A percentile compares a stretch with the other conserved stretches of the same genome.
Evolutionary conservation across 2,888 invertebrate genomes (phyloP).

Genomic region (Eucera pruinosa): DNA sequence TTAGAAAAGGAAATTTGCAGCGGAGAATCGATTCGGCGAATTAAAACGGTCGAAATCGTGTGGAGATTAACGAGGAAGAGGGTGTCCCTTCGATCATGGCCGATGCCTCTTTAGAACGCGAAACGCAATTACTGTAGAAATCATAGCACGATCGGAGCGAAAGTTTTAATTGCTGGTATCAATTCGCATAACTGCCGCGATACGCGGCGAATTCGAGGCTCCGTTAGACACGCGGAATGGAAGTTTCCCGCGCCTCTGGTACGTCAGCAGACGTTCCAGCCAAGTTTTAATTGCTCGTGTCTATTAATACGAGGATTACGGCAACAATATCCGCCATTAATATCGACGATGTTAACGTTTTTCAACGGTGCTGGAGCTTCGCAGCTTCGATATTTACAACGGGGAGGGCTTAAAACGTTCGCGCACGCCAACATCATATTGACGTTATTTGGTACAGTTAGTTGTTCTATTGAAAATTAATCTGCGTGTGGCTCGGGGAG

Average conservation of each 20-base stretch:
- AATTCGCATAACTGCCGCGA: constrained; percentile 70
- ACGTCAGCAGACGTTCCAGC: constrained; percentile 55
- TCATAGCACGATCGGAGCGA: constrained; percentile 60
- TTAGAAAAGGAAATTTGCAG: background rate
- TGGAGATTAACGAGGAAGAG: constrained; percentile 22
- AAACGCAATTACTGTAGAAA: constrained; percentile 59
- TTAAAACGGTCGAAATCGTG: constrained; percentile 24
- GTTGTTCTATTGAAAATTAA: background rate
- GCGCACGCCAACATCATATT: background rate
- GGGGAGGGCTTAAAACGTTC: background rate
- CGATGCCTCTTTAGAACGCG: constrained; percentile 44
- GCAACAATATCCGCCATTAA: constrained; percentile 59
- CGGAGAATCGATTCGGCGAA: background rate
- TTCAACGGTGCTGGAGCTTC: constrained; percentile 3
- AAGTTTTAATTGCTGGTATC: constrained; percentile 76
- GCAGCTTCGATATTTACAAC: background rate
- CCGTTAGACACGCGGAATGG: constrained; percentile 59
- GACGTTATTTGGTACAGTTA: background rate
- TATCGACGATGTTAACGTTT: constrained; percentile 30
- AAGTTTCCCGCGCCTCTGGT: constrained; percentile 57
- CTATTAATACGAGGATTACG: constrained; percentile 59
- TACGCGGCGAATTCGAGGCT: constrained; percentile 58
- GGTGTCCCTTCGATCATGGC: constrained; percentile 29
- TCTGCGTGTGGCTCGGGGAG: background rate
- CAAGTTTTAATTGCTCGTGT: constrained; percentile 72